Conservation (phyloP, 2,888 invertebrate species). For the Bhutanitis thaidina region DNA sequence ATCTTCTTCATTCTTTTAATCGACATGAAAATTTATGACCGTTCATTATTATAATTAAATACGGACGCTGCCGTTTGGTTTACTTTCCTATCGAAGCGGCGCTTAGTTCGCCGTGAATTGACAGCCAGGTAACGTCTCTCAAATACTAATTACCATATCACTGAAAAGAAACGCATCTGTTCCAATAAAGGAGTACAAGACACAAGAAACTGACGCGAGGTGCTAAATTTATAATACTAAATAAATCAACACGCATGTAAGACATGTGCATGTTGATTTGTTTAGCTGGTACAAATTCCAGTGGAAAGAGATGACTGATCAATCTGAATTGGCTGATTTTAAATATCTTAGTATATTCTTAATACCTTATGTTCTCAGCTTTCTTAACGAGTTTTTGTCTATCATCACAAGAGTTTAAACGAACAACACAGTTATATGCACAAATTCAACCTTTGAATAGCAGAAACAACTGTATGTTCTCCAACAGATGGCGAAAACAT, state of each 20-base stretch:
- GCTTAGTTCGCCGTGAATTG: background rate
- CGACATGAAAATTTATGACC: slow-evolving; percentile 10
- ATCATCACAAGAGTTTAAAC: too few relatives aligned
- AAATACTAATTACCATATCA: slow-evolving; percentile 8
- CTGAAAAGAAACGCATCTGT: slow-evolving; percentile 9
- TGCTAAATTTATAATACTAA: background rate
- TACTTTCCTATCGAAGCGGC: background rate
- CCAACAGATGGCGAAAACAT: too few relatives aligned
- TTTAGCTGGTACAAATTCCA: slow-evolving; percentile 11
- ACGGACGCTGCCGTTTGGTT: slow-evolving; percentile 9
- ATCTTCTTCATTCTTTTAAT: slow-evolving; percentile 5
- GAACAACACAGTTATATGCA: too few relatives aligned
- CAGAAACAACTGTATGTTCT: too few relatives aligned
- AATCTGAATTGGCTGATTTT: too few relatives aligned
- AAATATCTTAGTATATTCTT: too few relatives aligned
- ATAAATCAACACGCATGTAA: slow-evolving; percentile 10
- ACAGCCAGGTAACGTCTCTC: background rate
- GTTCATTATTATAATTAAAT: slow-evolving; percentile 17
- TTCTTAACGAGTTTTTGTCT: too few relatives aligned
- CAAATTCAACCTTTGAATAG: too few relatives aligned
- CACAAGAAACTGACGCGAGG: slow-evolving; percentile 1
- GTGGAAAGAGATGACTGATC: too few relatives aligned
- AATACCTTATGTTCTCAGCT: too few relatives aligned
- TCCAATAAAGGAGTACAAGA: slow-evolving; percentile 2
- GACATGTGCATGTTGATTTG: too few relatives aligned